Base-by-base conservation (phyloP, 2,888 invertebrate genomes). In the Drosophila paranaensis region DNA sequence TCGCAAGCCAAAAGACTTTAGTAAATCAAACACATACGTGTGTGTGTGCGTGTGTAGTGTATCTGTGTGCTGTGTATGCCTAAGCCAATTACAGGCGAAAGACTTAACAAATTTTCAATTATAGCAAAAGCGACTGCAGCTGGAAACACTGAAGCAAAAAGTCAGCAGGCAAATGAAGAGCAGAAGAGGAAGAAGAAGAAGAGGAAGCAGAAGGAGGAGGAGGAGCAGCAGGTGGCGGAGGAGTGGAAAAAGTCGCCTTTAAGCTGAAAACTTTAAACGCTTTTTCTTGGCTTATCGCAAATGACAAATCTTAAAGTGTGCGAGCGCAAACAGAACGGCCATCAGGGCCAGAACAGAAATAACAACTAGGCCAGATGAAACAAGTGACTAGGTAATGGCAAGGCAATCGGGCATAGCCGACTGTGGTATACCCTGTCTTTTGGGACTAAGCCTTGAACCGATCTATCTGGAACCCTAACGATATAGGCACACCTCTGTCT, bases 221-320 rank as follows among this genome's bases (percentile, higher is more conserved):
- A 16, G 16, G 10, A n/a, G n/a, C n/a, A n/a, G n/a, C n/a, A 42
- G 1, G 20, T 11, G 2, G 4, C 10, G 16, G 10, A 42, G 1
- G 42, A 16, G 2, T 10, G 10, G 5, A 48, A n/a, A 33, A 30
- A 20, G 48, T 11, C 45, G 42, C 43, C 77, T 73, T 77, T 65
- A 76, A 63, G 63, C 54, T 48, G 39, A 46, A 63, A 73, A 76
- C 50, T 64, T 64, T 45, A 61, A 63, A 64, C 58, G 57, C 45
- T 45, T 62, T 60, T 54, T 37, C 27, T 30, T 53, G 11, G 39
- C 55, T 72, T 83, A 82, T 82, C 82, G 66, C 69, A 82, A 83
- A 81, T 83, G 82, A 79, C 75, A 83, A 77, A 82, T 82, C 82
- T 82, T 67, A 60, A 79, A 83, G 82, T 55, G 56, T 45, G 71